Evolutionary conservation across 2,113 vertebrate species (phyloP), one percentile per base, ranked within the genome.

Genomic region (Chamaetylas fuelleborni): DNA sequence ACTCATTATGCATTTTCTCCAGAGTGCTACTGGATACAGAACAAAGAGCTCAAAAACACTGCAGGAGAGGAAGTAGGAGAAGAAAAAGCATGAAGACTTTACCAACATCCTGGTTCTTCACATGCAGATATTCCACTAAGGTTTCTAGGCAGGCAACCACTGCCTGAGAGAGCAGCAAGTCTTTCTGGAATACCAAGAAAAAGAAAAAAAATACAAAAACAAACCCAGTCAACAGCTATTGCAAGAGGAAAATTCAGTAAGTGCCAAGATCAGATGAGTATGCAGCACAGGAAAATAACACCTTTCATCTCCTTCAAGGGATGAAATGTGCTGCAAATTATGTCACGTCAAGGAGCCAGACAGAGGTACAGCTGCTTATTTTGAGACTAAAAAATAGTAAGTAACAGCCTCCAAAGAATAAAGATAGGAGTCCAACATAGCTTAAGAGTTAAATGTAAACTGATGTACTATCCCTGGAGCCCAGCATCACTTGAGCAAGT

Each of bases 61-160:
- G 74, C 73, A 81, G 57, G 36, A 90, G n/a, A 42, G 48, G 83
- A 88, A 81, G 31, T 23, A 88, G 33, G 26, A 78, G 23, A 93
- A 93, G 43, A 57, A 81, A 78, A 23, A 78, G 9, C 25, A 61
- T n/a, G 25, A 84, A 76, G 53, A 81, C 67, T 92, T 93, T 98
- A 99, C 99, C 99, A 64, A 97, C 70, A 47, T 95, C 72, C 53
- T 98, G 97, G 92, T 97, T 98, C 93, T 96, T 98, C 79, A 96
- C 91, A 91, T 98, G 96, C 42, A 99, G 95, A 93, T 99, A 99
- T 81, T 97, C 97, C 92, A 99, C 93, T 95, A 99, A 97, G 87
- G 98, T 98, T 91, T 98, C 98, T 66, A 99, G 96, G 94, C 98
- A 99, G 95, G 98, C 98, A 84, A 99, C 97, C 53, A 98, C 98